Conservation (phyloP, 2,797 vertebrate genomes). For the Gallirallus australis region DNA sequence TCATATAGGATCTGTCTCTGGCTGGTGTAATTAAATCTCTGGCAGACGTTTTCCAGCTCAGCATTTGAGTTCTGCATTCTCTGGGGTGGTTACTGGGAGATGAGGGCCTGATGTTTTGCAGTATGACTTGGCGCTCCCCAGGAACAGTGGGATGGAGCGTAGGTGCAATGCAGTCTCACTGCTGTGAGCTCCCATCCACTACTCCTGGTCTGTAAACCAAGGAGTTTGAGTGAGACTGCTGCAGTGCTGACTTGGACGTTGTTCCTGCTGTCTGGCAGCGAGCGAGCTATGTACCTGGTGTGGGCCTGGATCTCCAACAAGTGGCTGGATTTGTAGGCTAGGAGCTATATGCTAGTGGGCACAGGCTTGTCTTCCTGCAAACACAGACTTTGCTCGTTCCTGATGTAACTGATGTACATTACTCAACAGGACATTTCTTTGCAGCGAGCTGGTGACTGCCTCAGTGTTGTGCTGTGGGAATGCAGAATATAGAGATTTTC, state of each 20-base stretch:
- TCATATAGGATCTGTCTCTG: not conserved
- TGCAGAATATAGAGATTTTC: not conserved
- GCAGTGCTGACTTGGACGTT: not conserved
- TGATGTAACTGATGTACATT: rapidly evolving
- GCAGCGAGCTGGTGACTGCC: not conserved
- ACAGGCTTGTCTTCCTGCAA: not conserved
- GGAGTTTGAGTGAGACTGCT: not conserved
- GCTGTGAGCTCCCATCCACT: not conserved
- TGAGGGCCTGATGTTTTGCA: not conserved
- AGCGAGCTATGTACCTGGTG: not conserved
- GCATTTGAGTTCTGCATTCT: not conserved
- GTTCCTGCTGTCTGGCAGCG: not conserved
- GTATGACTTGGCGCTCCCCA: not conserved
- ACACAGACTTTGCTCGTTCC: not conserved
- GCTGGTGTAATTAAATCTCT: not conserved
- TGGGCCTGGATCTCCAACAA: not conserved
- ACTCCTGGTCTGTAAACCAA: not conserved
- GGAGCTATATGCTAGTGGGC: not conserved
- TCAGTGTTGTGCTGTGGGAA: not conserved
- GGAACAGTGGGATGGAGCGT: not conserved
- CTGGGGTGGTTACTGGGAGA: not conserved
- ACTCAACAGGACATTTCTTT: not conserved
- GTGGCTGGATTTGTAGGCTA: not conserved
- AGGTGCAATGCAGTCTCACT: not conserved
- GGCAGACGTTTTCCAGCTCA: not conserved